Evolutionary conservation across 2,797 vertebrate genomes (phyloP).

Genomic region (Premnoplex brunnescens): DNA sequence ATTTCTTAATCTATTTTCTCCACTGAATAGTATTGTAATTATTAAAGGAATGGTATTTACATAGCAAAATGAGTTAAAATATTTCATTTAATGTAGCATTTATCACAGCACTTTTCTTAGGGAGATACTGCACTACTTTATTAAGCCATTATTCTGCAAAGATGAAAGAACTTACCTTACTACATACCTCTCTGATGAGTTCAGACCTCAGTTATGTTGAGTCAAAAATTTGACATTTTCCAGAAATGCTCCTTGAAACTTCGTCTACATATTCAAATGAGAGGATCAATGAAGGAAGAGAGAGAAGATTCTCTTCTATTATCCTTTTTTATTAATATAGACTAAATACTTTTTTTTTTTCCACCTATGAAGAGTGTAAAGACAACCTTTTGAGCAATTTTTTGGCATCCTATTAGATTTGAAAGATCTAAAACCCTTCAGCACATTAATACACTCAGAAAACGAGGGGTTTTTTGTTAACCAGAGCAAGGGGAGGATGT

Average conservation of each 20-base stretch:
- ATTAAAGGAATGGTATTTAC: neutral
- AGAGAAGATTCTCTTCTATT: neutral
- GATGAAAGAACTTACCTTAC: neutral
- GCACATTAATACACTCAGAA: neutral
- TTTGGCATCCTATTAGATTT: neutral
- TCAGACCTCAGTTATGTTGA: neutral
- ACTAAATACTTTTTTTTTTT: neutral
- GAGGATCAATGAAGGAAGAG: neutral
- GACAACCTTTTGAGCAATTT: neutral
- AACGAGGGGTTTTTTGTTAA: rapidly evolving
- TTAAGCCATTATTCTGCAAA: neutral
- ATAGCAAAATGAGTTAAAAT: neutral
- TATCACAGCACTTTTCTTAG: neutral
- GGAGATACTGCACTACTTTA: neutral
- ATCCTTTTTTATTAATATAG: neutral
- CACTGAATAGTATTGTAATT: neutral
- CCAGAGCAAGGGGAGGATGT: neutral
- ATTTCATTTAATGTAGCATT: neutral
- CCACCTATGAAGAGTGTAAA: neutral
- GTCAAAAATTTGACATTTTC: neutral
- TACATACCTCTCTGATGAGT: neutral
- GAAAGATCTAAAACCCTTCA: neutral
- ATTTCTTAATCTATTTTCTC: neutral
- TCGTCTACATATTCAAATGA: neutral
- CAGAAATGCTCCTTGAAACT: neutral